Evolutionary conservation across 2,888 invertebrate genomes (phyloP).

Genomic region (Phyllotreta cruciferae): DNA sequence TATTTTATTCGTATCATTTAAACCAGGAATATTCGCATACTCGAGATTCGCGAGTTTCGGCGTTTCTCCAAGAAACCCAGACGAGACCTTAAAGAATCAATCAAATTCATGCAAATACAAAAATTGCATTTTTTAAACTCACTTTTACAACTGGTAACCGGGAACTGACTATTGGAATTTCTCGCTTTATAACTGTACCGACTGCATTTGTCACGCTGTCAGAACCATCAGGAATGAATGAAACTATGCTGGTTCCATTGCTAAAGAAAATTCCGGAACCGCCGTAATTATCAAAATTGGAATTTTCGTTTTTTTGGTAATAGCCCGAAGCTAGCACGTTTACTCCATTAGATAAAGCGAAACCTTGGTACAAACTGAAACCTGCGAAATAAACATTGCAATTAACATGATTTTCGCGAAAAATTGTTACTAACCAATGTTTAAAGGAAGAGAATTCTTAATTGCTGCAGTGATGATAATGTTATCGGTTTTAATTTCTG

Average conservation of each 20-base stretch:
- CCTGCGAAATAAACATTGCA: conserved; percentile 21
- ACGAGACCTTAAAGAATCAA: conserved; percentile 9
- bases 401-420: background rate
- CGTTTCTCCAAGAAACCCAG: background rate
- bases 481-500: conserved; percentile 19
- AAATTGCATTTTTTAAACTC: conserved; percentile 1
- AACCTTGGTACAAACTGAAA: conserved; percentile 29
- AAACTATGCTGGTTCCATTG: conserved; percentile 29
- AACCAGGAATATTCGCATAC: conserved; percentile 12
- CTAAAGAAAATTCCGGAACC: conserved; percentile 32
- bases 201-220: background rate
- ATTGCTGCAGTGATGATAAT: conserved; percentile 28
- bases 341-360: conserved; percentile 29
- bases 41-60: conserved; percentile 18
- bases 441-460: conserved; percentile 25
- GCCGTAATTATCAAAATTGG: conserved; percentile 1
- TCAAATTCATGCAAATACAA: background rate
- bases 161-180: conserved; percentile 8
- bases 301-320: conserved; percentile 2
- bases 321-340: conserved; percentile 34
- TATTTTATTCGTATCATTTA: conserved; percentile 8
- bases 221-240: conserved; percentile 4
- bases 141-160: background rate
- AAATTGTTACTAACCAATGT: conserved; percentile 29
- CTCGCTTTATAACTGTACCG: conserved; percentile 5